phyloP scores from a whole-genome alignment of 2,113 vertebrate genomes.

The Myocastor coypus region DNA sequence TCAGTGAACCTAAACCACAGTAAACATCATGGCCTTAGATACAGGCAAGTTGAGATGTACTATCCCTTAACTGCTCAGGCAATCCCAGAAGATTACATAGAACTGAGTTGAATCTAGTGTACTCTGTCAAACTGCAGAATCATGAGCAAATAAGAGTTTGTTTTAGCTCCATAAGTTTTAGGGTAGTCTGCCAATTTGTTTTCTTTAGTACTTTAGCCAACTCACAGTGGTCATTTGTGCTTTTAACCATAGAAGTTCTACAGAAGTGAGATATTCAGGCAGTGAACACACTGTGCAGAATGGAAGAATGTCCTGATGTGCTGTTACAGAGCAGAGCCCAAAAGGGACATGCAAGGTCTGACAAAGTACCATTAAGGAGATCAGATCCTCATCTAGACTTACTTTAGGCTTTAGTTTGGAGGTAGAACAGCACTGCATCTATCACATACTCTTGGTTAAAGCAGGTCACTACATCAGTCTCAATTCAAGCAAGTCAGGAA shows the following conservation, averaged over 20 bases:
- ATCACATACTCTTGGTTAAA: conserved; percentile 10
- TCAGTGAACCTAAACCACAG: background rate
- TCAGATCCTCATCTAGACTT: background rate
- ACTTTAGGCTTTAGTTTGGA: background rate
- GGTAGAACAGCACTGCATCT: background rate
- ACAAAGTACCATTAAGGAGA: background rate
- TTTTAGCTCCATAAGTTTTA: conserved; percentile 20
- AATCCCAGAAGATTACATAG: background rate
- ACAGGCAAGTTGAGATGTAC: background rate
- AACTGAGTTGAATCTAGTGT: background rate
- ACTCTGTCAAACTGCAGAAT: background rate
- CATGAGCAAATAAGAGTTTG: conserved; percentile 12
- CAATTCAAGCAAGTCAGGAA: background rate
- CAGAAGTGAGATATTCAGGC: background rate
- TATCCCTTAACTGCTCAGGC: background rate
- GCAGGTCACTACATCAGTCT: background rate
- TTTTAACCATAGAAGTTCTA: background rate
- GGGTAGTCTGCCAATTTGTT: background rate
- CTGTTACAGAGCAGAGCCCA: background rate
- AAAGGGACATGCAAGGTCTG: background rate
- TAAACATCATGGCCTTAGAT: background rate
- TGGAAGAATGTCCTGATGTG: background rate
- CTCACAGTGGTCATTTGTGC: background rate
- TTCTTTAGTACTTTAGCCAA: background rate
- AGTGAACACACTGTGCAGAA: background rate